Percentiles rank a stretch among this genome's conserved stretches.
Conservation (phyloP, 2,797 vertebrate species). For the Chaenodraco wilsoni region DNA sequence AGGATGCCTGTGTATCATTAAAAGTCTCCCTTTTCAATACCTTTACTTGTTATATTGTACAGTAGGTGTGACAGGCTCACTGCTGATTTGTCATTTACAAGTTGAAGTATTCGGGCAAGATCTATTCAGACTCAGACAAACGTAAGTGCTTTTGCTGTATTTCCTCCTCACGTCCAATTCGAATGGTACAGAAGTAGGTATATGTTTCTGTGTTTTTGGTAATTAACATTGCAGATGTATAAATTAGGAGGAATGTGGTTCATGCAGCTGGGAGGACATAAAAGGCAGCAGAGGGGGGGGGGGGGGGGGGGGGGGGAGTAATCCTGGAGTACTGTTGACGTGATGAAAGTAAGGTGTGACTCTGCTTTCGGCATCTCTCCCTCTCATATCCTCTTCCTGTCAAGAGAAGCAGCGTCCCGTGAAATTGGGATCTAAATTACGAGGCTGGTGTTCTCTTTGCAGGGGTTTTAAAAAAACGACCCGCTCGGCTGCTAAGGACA, state of each 20-base stretch:
- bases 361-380: constrained; percentile 77
- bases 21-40: background rate
- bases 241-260: constrained; percentile 24
- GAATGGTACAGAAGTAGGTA: background rate
- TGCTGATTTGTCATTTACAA: background rate
- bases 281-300: constrained; percentile 22
- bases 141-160: background rate
- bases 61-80: background rate
- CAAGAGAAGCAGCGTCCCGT: constrained; percentile 91
- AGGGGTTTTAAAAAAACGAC: constrained; percentile 69
- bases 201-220: constrained; percentile 25
- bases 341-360: constrained; percentile 77
- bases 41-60: background rate
- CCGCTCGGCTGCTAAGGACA: constrained; percentile 55
- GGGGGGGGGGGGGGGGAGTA: constrained; percentile 50
- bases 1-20: background rate
- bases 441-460: constrained; percentile 74
- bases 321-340: constrained; percentile 68
- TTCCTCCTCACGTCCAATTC: background rate
- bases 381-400: constrained; percentile 79
- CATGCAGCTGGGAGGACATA: constrained; percentile 21
- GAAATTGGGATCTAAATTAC: constrained; percentile 94
- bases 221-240: constrained; percentile 41
- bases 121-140: background rate
- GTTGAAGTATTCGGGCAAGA: background rate